A percentile compares a stretch with the other conserved stretches of the same genome.
phyloP scores from a whole-genome alignment of 2,797 vertebrate species.

The Eulemur rubriventer region DNA sequence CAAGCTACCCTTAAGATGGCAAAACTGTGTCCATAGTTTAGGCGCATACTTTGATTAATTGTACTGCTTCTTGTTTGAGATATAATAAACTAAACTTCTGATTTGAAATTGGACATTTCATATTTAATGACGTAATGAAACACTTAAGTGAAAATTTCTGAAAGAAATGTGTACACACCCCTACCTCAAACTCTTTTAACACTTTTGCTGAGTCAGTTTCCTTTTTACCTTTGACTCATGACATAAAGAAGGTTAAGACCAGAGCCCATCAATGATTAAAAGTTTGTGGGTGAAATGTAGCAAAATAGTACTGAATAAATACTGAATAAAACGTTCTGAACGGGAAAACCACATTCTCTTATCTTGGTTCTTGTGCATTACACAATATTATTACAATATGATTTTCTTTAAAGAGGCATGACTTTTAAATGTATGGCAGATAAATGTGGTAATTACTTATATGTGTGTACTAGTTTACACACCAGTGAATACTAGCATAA shows the following conservation, averaged over 20 bases:
- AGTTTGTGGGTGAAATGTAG: conserved; percentile 29
- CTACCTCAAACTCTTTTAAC: neutral
- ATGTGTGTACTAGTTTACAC: no score
- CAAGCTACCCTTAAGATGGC: no score
- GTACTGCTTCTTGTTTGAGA: no score
- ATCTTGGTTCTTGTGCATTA: neutral
- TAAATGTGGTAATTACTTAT: neutral
- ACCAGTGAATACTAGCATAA: no score
- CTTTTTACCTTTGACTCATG: conserved; percentile 62
- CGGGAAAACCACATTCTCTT: neutral
- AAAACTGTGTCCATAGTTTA: no score
- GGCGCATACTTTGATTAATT: no score
- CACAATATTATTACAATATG: neutral
- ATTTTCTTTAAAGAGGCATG: neutral
- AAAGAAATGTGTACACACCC: neutral
- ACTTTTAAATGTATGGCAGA: neutral
- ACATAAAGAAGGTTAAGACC: conserved; percentile 60
- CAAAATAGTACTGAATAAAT: neutral
- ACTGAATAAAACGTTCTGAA: conserved; percentile 19
- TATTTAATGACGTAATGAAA: neutral
- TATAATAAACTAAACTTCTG: no score
- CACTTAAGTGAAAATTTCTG: neutral
- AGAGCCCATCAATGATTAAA: conserved; percentile 1
- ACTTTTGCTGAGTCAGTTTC: neutral
- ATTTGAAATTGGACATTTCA: no score